Conservation (phyloP, 2,888 invertebrate genomes). For the Diarsia brunnea region DNA sequence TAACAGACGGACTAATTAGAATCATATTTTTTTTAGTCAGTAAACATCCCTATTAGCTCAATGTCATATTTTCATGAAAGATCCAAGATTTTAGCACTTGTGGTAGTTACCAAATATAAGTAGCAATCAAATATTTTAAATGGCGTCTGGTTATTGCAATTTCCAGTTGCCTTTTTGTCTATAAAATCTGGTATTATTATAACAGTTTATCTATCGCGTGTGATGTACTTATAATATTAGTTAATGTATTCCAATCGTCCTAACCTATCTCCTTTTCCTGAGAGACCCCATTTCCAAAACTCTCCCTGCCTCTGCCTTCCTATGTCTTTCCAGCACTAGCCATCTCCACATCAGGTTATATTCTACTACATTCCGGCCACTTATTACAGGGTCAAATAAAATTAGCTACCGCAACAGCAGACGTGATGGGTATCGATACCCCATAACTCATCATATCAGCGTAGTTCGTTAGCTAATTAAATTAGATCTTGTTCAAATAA, state of each 20-base stretch:
- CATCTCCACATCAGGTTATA: slow-evolving; percentile 24
- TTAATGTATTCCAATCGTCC: not conserved
- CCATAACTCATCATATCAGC: not conserved
- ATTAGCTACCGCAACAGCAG: not conserved
- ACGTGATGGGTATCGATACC: not conserved
- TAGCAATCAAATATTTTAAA: not conserved
- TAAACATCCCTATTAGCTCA: too few species aligned
- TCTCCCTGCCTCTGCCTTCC: slow-evolving; percentile 34
- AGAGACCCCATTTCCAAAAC: not conserved
- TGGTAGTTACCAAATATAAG: not conserved
- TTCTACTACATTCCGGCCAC: slow-evolving; percentile 31
- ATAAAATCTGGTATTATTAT: not conserved
- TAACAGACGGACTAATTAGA: too few species aligned
- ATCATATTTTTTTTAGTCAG: too few species aligned
- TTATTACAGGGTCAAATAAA: slow-evolving; percentile 12
- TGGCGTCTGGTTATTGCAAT: not conserved
- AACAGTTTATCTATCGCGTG: not conserved
- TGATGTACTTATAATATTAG: slow-evolving; percentile 3
- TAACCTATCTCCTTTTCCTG: not conserved
- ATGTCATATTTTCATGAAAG: not conserved
- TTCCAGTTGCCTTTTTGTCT: not conserved
- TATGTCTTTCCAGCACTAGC: slow-evolving; percentile 64
- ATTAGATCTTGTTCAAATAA: slow-evolving; percentile 19
- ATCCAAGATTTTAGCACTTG: not conserved
- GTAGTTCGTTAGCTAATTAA: not conserved